phyloP scores from a whole-genome alignment of 2,113 vertebrate genomes.

The Varanus komodoensis region DNA sequence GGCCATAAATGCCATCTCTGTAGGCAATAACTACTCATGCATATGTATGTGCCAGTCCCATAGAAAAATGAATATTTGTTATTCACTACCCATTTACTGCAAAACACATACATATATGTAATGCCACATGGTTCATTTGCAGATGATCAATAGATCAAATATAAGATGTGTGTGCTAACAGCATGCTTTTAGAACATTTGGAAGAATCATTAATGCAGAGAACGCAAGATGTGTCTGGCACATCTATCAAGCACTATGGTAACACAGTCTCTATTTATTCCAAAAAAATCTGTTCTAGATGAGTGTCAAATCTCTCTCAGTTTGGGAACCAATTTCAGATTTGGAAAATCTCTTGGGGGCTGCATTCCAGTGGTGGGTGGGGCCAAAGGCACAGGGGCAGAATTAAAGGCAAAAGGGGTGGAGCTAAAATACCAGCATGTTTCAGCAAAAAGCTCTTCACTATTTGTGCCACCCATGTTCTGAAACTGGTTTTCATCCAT shows the following conservation, averaged over 20 bases:
- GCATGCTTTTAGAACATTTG: not conserved
- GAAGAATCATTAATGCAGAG: not conserved
- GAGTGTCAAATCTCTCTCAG: not conserved
- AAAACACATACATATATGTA: not conserved
- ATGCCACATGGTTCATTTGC: not conserved
- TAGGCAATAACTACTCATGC: not conserved
- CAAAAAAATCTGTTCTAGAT: not conserved
- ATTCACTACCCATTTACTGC: not conserved
- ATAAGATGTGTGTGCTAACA: not conserved
- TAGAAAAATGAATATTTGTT: not conserved
- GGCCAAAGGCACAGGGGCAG: too few species aligned
- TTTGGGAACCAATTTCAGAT: too few species aligned
- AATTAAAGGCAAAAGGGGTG: too few species aligned
- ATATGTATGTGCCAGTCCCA: not conserved
- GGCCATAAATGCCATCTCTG: not conserved
- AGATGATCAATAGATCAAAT: not conserved
- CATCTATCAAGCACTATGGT: not conserved
- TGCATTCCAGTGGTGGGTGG: too few species aligned
- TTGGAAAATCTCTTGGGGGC: too few species aligned
- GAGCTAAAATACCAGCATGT: too few species aligned
- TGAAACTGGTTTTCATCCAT: not conserved
- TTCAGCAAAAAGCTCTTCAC: not conserved
- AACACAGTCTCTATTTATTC: not conserved
- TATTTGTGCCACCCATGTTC: not conserved
- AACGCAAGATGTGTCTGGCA: not conserved